Conservation (phyloP, 2,797 vertebrate genomes). For the Novumbra hubbsi region DNA sequence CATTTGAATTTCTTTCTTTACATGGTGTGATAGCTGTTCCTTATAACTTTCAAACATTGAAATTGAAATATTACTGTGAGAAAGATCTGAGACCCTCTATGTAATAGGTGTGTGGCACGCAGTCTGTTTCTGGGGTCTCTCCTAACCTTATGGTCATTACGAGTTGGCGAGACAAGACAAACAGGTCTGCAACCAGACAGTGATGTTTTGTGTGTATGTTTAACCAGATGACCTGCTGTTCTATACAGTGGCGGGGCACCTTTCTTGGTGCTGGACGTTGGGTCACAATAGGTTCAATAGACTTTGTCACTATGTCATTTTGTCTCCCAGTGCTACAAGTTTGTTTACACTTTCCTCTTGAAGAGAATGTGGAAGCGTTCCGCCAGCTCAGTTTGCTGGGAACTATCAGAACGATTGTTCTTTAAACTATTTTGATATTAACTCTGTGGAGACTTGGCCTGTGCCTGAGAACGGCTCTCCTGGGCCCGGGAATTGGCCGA, state of each 20-base stretch:
- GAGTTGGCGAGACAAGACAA: background rate
- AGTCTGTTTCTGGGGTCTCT: background rate
- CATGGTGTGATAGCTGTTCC: too few species aligned
- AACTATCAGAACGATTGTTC: conserved; percentile 72
- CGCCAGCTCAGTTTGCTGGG: conserved; percentile 65
- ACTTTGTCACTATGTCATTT: conserved; percentile 16
- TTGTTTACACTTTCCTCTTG: conserved; percentile 71
- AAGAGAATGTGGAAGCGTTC: conserved; percentile 73
- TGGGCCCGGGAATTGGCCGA: conserved; percentile 65
- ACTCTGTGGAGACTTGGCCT: conserved; percentile 74
- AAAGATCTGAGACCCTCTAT: background rate
- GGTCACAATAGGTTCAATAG: conserved; percentile 60
- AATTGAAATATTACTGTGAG: background rate
- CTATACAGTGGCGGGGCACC: conserved; percentile 5
- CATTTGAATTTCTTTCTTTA: too few species aligned
- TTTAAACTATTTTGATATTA: conserved; percentile 77
- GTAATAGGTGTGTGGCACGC: background rate
- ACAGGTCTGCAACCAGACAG: background rate
- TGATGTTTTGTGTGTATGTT: conserved; percentile 5
- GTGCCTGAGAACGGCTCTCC: conserved; percentile 72
- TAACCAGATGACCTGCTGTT: conserved; percentile 11
- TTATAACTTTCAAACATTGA: too few species aligned
- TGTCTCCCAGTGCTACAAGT: conserved; percentile 19
- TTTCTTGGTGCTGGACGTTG: conserved; percentile 39
- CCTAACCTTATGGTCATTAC: background rate